Percentiles rank a stretch among this genome's conserved stretches.
Evolutionary conservation across 30 jellyfish, hydroid and myxozoan species (phyloP).

Genomic region (Chironex yamaguchii): DNA sequence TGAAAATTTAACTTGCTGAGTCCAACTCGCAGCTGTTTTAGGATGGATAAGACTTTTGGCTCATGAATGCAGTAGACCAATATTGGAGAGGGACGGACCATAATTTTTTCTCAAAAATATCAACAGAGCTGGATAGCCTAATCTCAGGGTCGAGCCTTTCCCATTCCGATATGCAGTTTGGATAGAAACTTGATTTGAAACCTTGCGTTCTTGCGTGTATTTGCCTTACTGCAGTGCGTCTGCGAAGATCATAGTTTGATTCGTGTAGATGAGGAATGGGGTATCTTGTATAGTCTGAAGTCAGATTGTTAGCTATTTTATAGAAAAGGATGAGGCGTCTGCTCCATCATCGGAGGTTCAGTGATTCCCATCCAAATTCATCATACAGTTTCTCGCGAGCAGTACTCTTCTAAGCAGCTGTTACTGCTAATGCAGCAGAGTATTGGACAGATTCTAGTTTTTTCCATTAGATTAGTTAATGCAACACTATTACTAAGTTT

Average conservation of each 20-base stretch:
- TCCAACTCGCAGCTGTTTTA: conserved; percentile 62
- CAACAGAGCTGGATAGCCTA: conserved; percentile 22
- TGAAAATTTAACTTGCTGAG: conserved; percentile 38
- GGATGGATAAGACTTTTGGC: conserved; percentile 37
- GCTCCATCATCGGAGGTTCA: conserved; percentile 50
- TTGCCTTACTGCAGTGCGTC: conserved; percentile 51
- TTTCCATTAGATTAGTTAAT: conserved; percentile 31
- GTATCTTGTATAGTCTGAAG: conserved; percentile 23
- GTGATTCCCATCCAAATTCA: conserved; percentile 68
- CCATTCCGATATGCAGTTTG: conserved; percentile 43
- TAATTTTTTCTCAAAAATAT: conserved; percentile 22
- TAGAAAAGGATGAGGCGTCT: conserved; percentile 32
- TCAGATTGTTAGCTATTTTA: not conserved
- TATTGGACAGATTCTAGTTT: conserved; percentile 39
- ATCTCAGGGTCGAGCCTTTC: conserved; percentile 59
- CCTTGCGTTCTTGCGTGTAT: conserved; percentile 17
- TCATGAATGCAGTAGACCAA: conserved; percentile 58
- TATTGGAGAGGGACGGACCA: conserved; percentile 43
- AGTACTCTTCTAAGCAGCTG: conserved; percentile 48
- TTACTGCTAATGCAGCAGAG: conserved; percentile 31
- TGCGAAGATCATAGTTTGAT: conserved; percentile 21
- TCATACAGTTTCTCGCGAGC: conserved; percentile 38
- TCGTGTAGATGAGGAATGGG: conserved; percentile 33
- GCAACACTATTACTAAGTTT: not conserved
- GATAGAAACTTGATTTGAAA: conserved; percentile 52